Percentiles rank a stretch among this genome's conserved stretches.
These are phyloP conservation scores for Prorops nasuta DNA, from an alignment of 1,140 invertebrate species.

Conservation along the genomic window DNA sequence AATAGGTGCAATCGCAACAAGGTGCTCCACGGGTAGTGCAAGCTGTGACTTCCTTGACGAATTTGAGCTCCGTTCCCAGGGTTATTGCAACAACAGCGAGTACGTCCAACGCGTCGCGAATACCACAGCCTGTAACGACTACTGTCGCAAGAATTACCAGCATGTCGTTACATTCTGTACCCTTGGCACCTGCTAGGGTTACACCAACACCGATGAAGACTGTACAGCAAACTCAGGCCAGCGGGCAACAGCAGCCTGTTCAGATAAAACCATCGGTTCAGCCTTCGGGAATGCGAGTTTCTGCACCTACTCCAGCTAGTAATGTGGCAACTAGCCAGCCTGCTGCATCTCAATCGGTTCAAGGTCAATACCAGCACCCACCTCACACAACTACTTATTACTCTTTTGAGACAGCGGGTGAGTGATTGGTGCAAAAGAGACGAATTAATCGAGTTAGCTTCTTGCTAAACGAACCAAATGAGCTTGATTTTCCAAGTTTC, in stretches of 20 bases:
- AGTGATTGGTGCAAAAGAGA: too few relatives aligned
- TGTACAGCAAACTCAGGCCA: conserved; percentile 33
- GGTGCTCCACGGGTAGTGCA: conserved; percentile 42
- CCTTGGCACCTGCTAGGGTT: conserved; percentile 40
- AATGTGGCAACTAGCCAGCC: conserved; percentile 20
- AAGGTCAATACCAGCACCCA: conserved; percentile 43
- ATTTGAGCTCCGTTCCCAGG: conserved; percentile 41
- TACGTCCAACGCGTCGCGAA: conserved; percentile 38
- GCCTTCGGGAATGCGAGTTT: conserved; percentile 35
- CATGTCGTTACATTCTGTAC: conserved; percentile 50
- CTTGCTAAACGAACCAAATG: too few relatives aligned
- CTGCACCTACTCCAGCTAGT: conserved; percentile 23
- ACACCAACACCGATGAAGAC: conserved; percentile 40
- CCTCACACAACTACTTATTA: conserved; percentile 46
- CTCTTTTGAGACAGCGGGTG: conserved; percentile 46
- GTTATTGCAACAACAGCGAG: conserved; percentile 47
- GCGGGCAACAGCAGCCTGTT: conserved; percentile 38
- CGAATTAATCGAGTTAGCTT: background rate
- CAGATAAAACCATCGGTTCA: conserved; percentile 35
- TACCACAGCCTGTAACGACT: conserved; percentile 40
- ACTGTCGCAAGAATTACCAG: conserved; percentile 46
- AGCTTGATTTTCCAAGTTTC: too few relatives aligned
- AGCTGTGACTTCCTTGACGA: conserved; percentile 47
- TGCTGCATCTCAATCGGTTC: conserved; percentile 34
- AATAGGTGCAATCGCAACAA: conserved; percentile 33